Evolutionary conservation across 2,797 vertebrate species (phyloP).

Genomic region (Limnodromus scolopaceus): DNA sequence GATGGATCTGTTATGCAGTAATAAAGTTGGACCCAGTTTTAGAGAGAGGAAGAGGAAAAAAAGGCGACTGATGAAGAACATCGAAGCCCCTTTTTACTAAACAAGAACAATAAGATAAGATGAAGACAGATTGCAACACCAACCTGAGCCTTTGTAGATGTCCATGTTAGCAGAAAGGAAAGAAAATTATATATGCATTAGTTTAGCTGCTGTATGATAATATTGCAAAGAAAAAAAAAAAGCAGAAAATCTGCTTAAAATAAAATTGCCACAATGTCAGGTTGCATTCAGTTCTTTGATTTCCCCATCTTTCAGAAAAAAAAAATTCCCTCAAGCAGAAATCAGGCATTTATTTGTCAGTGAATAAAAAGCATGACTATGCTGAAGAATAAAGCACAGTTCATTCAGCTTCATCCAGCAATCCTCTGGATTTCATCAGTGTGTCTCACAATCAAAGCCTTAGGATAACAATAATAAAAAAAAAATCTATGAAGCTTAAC

Average conservation of each 20-base stretch:
- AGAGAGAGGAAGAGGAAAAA: constrained; percentile 37
- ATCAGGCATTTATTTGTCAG: constrained; percentile 6
- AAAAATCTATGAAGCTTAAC: not conserved
- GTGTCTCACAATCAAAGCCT: not conserved
- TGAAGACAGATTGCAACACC: constrained; percentile 91
- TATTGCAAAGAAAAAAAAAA: constrained; percentile 46
- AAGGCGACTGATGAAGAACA: constrained; percentile 63
- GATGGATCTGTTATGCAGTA: constrained; percentile 4
- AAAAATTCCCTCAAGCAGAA: not conserved
- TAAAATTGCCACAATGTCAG: constrained; percentile 40
- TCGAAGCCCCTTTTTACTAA: constrained; percentile 67
- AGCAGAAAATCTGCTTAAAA: constrained; percentile 68
- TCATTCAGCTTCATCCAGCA: constrained; percentile 24
- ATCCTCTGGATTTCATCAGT: not conserved
- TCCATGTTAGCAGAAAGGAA: constrained; percentile 94
- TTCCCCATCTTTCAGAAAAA: not conserved
- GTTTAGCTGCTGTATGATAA: constrained; percentile 75
- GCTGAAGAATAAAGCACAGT: constrained; percentile 1
- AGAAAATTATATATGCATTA: constrained; percentile 91
- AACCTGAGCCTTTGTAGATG: constrained; percentile 98
- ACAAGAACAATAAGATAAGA: constrained; percentile 77
- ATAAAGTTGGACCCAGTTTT: constrained; percentile 60
- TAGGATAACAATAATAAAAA: not conserved
- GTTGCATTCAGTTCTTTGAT: constrained; percentile 34
- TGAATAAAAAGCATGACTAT: not conserved